Evolutionary conservation across 2,113 vertebrate genomes (phyloP).

Genomic region (Bubo blakistoni): DNA sequence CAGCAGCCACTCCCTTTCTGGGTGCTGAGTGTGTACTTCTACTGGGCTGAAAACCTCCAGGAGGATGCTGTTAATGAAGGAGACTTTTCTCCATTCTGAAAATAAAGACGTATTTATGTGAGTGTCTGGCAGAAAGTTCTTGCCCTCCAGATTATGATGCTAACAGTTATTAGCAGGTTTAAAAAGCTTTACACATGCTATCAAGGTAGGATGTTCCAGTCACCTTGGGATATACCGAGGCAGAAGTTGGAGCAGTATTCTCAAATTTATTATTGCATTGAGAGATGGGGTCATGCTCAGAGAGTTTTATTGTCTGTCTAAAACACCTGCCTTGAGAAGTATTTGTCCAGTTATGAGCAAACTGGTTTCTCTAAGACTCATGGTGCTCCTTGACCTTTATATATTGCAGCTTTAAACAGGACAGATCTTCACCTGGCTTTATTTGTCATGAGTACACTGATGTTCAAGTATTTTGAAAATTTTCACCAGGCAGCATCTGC

Average conservation of each 20-base stretch:
- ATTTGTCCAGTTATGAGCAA: slow-evolving; percentile 49
- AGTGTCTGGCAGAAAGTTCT: background rate
- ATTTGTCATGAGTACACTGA: background rate
- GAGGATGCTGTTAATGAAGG: background rate
- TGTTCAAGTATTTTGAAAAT: background rate
- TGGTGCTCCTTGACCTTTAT: slow-evolving; percentile 38
- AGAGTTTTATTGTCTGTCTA: slow-evolving; percentile 21
- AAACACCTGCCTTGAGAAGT: slow-evolving; percentile 23
- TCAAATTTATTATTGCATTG: background rate
- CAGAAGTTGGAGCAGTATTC: background rate
- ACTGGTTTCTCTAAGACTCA: slow-evolving; percentile 13
- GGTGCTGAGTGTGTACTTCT: background rate
- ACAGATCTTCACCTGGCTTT: slow-evolving; percentile 8
- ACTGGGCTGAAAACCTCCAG: background rate
- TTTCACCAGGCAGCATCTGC: background rate
- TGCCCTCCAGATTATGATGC: background rate
- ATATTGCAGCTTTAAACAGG: slow-evolving; percentile 43
- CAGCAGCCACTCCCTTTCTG: background rate
- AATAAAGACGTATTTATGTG: background rate
- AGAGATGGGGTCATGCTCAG: background rate
- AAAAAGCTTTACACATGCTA: background rate
- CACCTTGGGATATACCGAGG: background rate
- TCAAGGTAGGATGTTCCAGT: background rate
- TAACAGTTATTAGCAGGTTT: background rate
- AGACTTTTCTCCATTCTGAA: background rate